phyloP scores from a whole-genome alignment of 2,888 invertebrate genomes.

The Mimas tiliae region DNA sequence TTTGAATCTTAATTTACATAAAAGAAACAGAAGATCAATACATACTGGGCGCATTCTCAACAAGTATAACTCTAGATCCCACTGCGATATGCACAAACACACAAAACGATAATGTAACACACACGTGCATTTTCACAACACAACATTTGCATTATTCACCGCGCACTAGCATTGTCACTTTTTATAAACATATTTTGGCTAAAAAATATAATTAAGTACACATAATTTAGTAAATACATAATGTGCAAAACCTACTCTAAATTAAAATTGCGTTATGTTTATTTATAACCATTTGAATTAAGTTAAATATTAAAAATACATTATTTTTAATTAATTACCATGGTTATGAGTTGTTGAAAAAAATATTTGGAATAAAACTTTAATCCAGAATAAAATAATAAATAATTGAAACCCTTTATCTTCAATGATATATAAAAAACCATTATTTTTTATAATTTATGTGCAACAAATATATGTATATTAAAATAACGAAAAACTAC shows the following conservation, averaged over 20 bases:
- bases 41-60: conserved; percentile 81
- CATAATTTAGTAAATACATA: neutral
- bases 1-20: neutral
- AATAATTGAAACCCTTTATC: too few relatives aligned
- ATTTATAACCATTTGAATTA: too few relatives aligned
- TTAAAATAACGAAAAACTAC: too few relatives aligned
- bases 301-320: too few relatives aligned
- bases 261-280: neutral
- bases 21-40: conserved; percentile 39
- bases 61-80: conserved; percentile 73
- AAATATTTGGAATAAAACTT: too few relatives aligned
- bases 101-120: conserved; percentile 57
- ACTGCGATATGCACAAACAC: conserved; percentile 54
- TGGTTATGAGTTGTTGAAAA: too few relatives aligned
- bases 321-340: too few relatives aligned
- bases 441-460: too few relatives aligned
- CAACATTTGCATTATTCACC: conserved; percentile 57
- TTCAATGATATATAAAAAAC: too few relatives aligned
- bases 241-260: neutral
- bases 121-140: conserved; percentile 71
- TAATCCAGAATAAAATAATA: too few relatives aligned
- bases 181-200: conserved; percentile 30
- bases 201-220: neutral
- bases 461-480: too few relatives aligned
- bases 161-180: conserved; percentile 40